Base-by-base conservation (phyloP, 2,797 vertebrate genomes). In the Micrastur ruficollis region DNA sequence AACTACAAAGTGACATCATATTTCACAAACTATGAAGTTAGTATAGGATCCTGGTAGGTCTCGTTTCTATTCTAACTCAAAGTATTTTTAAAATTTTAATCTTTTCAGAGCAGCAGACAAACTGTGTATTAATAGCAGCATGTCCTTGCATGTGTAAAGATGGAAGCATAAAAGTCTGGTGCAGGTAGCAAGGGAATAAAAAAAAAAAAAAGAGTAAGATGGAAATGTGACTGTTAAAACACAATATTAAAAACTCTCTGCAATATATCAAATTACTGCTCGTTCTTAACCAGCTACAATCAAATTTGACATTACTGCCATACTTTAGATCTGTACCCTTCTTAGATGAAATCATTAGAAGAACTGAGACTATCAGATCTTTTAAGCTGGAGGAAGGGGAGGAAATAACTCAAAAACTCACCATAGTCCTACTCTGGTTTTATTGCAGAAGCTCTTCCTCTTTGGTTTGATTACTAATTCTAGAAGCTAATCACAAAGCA, bases 381-480 rank as follows among this genome's bases (percentile, higher is more conserved):
- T 89, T 74, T 56, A 86, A 81, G 50, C 73, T 89, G 46, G 32
- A 76, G 46, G 36, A 95, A 90, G 65, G 49, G 36, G 32, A 91
- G 15, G 61, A 90, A 96, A 50, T 80, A 95, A 90, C 52, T 90
- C 46, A 73, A 56, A 59, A 94, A 73, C 81, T 93, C 87, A 82
- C 74, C 75, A 91, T 31, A 85, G 67, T 82, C 75, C 68, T 85
- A 85, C 84, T 82, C 81, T 89, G 78, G 32, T 40, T 93, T 82
- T 79, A 94, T 7, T 70, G 90, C 52, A 89, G 81, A 70, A 95
- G 76, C 40, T 86, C 70, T 76, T 96, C 90, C 62, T 88, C 76
- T 93, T 72, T 89, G 62, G 58, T 95, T 91, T 96, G 91, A 86
- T 90, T 86, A 93, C 82, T 93, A 95, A 88, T 84, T 94, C 85